Evolutionary conservation across 2,888 invertebrate species (phyloP).

Genomic region (Plutella xylostella): DNA sequence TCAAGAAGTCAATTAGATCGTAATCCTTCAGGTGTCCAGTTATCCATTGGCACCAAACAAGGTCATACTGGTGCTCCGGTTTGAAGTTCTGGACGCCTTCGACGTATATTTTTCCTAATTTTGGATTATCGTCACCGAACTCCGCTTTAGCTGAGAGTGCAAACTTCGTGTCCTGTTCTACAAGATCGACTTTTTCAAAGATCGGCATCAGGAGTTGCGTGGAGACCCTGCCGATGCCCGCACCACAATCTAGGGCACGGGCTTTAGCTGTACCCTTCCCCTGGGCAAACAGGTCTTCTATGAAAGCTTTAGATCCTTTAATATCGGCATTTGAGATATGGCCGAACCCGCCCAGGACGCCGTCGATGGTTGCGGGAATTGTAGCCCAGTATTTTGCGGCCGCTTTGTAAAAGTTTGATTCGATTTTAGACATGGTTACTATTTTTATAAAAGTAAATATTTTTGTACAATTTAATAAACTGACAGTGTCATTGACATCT

Average conservation of each 20-base stretch:
- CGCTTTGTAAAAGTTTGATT: conserved; percentile 73
- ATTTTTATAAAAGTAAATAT: not conserved
- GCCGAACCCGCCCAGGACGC: conserved; percentile 95
- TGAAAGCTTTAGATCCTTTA: conserved; percentile 83
- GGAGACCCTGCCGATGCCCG: conserved; percentile 95
- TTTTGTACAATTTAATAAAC: not conserved
- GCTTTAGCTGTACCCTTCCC: conserved; percentile 67
- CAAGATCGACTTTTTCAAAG: conserved; percentile 88
- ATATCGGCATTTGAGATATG: conserved; percentile 89
- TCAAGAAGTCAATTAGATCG: conserved; percentile 81
- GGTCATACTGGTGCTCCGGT: conserved; percentile 85
- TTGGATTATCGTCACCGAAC: conserved; percentile 46
- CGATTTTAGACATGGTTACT: conserved; percentile 24
- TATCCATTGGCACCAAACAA: conserved; percentile 99
- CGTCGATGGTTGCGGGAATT: conserved; percentile 89
- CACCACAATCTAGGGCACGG: conserved; percentile 93
- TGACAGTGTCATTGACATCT: not conserved
- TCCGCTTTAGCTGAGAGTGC: conserved; percentile 79
- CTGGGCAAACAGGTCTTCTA: conserved; percentile 59
- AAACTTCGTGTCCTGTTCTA: conserved; percentile 91
- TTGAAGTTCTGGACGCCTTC: conserved; percentile 86
- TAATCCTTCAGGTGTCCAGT: conserved; percentile 87
- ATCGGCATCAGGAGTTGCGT: conserved; percentile 83
- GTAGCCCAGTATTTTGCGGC: conserved; percentile 89
- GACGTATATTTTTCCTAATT: conserved; percentile 76